phyloP scores from a whole-genome alignment of 2,888 invertebrate genomes.

The Scotopteryx bipunctaria region DNA sequence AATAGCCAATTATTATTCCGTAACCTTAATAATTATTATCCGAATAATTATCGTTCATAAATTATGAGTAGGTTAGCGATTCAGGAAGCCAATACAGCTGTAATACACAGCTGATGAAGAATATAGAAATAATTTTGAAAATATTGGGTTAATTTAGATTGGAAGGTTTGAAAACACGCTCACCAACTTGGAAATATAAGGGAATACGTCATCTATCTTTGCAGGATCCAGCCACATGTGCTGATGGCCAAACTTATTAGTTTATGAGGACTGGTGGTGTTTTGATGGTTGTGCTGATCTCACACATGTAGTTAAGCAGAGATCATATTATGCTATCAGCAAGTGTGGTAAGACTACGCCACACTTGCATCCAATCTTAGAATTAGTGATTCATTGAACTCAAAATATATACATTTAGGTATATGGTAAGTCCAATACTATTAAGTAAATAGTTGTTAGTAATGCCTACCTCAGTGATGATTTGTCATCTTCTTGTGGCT shows the following conservation, averaged over 20 bases:
- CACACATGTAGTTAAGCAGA: too few species aligned
- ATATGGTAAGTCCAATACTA: constrained; percentile 20
- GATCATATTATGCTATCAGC: neutral
- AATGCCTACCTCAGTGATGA: constrained; percentile 50
- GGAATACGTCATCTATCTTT: too few species aligned
- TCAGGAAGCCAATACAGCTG: constrained; percentile 20
- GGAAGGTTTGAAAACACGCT: constrained; percentile 18
- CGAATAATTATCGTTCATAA: constrained; percentile 16
- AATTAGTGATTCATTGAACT: constrained; percentile 27
- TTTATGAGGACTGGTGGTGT: too few species aligned
- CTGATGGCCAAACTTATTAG: neutral
- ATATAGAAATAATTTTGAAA: constrained; percentile 19
- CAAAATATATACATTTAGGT: constrained; percentile 17
- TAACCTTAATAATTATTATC: constrained; percentile 20
- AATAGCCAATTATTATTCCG: constrained; percentile 35
- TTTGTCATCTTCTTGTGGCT: constrained; percentile 69
- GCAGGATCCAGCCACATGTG: neutral
- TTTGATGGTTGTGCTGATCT: too few species aligned
- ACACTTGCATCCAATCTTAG: too few species aligned
- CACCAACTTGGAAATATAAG: too few species aligned
- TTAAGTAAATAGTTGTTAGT: constrained; percentile 9
- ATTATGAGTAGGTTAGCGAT: constrained; percentile 32
- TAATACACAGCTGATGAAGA: constrained; percentile 14
- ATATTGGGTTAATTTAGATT: constrained; percentile 32
- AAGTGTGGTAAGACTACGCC: neutral